These are phyloP conservation scores for Parauchenoglanis ngamensis DNA, from an alignment of 2,797 vertebrate species.

Conservation along the genomic window DNA sequence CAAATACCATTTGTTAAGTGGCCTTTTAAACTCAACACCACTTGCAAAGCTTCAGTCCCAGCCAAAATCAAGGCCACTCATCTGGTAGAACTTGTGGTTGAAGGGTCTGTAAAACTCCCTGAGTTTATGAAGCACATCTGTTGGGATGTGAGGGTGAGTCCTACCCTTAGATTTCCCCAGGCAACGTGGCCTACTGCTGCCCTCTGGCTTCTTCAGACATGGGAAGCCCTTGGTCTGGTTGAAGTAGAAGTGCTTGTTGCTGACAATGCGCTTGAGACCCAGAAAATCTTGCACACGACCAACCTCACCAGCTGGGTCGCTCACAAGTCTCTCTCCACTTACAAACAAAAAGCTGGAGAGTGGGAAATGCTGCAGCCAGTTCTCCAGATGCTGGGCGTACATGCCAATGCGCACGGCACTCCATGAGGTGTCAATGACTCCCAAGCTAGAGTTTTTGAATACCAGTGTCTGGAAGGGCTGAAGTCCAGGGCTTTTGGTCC, in stretches of 20 bases:
- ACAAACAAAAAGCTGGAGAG: conserved; percentile 89
- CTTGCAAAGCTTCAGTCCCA: conserved; percentile 82
- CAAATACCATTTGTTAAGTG: not conserved
- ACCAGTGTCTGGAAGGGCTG: conserved; percentile 87
- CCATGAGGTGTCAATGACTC: conserved; percentile 87
- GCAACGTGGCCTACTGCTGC: conserved; percentile 84
- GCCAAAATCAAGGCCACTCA: conserved; percentile 91
- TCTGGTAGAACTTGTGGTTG: conserved; percentile 92
- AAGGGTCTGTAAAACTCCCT: conserved; percentile 91
- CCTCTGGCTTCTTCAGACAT: conserved; percentile 91
- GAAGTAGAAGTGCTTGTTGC: conserved; percentile 92
- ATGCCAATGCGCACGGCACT: conserved; percentile 91
- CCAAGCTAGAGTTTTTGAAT: conserved; percentile 84
- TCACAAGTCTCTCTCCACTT: conserved; percentile 89
- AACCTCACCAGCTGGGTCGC: conserved; percentile 87
- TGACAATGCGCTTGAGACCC: conserved; percentile 86
- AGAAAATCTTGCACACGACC: conserved; percentile 92
- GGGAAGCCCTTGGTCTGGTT: conserved; percentile 96
- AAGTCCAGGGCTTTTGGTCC: conserved; percentile 88
- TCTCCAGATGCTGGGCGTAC: conserved; percentile 91
- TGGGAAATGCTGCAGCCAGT: conserved; percentile 90
- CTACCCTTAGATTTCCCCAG: conserved; percentile 92
- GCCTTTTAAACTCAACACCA: not conserved
- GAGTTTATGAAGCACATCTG: conserved; percentile 81
- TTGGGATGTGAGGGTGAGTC: conserved; percentile 84